phyloP scores from a whole-genome alignment of 2,888 invertebrate species.

The Cosmorhoe ocellata region DNA sequence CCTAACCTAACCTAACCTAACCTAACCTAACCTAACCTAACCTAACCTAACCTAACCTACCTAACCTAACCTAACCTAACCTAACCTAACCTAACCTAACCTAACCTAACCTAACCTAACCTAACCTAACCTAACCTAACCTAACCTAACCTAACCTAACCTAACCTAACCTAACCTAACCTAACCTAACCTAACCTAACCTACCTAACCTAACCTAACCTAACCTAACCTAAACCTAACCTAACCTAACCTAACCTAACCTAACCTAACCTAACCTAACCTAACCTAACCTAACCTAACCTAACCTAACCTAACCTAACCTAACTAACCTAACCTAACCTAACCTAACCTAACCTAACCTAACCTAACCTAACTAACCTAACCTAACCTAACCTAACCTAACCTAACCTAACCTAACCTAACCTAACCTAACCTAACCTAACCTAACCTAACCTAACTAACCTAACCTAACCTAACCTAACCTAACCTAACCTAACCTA shows the following conservation, averaged over 20 bases:
- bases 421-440: slow-evolving; percentile 26
- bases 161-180: slow-evolving; percentile 29
- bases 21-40: slow-evolving; percentile 30
- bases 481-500: slow-evolving; percentile 9
- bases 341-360: slow-evolving; percentile 29
- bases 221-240: too few species aligned
- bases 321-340: slow-evolving; percentile 31
- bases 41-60: slow-evolving; percentile 33
- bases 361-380: slow-evolving; percentile 33
- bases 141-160: slow-evolving; percentile 31
- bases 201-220: too few species aligned
- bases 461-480: slow-evolving; percentile 29
- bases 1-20: slow-evolving; percentile 20
- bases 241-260: slow-evolving; percentile 28
- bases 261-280: slow-evolving; percentile 28
- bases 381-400: slow-evolving; percentile 36
- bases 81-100: slow-evolving; percentile 34
- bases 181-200: slow-evolving; percentile 20
- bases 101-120: slow-evolving; percentile 37
- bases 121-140: slow-evolving; percentile 37
- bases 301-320: slow-evolving; percentile 31
- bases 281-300: slow-evolving; percentile 25
- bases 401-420: slow-evolving; percentile 33
- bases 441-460: slow-evolving; percentile 26
- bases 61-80: slow-evolving; percentile 39